Evolutionary conservation across 2,888 invertebrate genomes (phyloP).

Genomic region (Tetanocera ferruginea): DNA sequence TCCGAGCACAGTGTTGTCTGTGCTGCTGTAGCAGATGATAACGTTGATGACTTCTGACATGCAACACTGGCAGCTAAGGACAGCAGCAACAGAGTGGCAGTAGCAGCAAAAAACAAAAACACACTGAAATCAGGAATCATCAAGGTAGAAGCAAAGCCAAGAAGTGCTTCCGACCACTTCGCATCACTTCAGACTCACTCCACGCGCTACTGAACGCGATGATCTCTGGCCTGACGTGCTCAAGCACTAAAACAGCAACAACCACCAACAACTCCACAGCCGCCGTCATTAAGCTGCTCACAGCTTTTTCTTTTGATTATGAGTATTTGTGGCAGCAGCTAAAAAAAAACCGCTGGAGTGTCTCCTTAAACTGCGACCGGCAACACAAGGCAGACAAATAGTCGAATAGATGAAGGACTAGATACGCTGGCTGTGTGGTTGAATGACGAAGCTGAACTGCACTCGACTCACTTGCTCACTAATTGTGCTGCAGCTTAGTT

Average conservation of each 20-base stretch:
- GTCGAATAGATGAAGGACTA: not conserved
- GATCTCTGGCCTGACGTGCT: constrained; percentile 15
- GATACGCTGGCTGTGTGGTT: not conserved
- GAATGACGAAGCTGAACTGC: not conserved
- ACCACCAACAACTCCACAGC: not conserved
- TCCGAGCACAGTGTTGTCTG: not conserved
- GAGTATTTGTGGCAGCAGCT: not conserved
- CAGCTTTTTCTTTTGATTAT: not conserved
- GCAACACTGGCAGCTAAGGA: constrained; percentile 46
- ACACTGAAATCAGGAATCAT: not conserved
- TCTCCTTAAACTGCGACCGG: not conserved
- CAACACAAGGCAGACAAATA: not conserved
- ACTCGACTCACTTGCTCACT: constrained; percentile 16
- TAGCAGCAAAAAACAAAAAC: not conserved
- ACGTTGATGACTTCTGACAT: constrained; percentile 62
- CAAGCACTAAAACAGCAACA: constrained; percentile 15
- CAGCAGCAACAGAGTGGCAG: not conserved
- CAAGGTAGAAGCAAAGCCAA: not conserved
- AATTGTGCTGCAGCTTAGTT: constrained; percentile 35
- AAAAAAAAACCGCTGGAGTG: not conserved
- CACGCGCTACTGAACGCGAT: constrained; percentile 1
- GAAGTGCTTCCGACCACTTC: constrained; percentile 17
- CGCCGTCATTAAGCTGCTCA: not conserved
- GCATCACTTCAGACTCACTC: constrained; percentile 3
- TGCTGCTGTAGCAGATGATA: constrained; percentile 57